Conservation (phyloP, 1,140 invertebrate species). For the Forficula auricularia region DNA sequence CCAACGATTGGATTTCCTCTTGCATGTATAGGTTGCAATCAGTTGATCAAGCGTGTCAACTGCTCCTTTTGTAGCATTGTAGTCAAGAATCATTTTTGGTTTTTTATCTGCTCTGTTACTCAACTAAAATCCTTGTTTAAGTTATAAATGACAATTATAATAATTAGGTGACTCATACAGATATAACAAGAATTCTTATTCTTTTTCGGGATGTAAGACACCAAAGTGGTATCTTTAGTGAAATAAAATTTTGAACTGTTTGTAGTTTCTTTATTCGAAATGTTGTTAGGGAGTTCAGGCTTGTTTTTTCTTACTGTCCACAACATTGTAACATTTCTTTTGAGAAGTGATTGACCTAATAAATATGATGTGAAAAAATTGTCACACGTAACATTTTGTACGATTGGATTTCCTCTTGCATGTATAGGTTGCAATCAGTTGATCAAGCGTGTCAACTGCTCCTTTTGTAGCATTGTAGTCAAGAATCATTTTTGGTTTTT, state of each 20-base stretch:
- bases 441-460: no score
- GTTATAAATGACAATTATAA: background rate
- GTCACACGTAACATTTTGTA: no score
- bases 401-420: no score
- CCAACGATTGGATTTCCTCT: background rate
- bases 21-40: background rate
- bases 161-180: no score
- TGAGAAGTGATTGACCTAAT: background rate
- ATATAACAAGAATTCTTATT: no score
- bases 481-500: no score
- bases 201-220: background rate
- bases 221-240: background rate
- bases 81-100: slow-evolving; percentile 1
- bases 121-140: background rate
- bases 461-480: no score
- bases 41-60: background rate
- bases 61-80: background rate
- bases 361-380: background rate
- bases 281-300: slow-evolving; percentile 1
- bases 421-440: no score
- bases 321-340: slow-evolving; percentile 3
- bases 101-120: background rate
- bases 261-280: background rate
- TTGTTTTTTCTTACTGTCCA: slow-evolving; percentile 1
- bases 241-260: slow-evolving; percentile 3